These are phyloP conservation scores for Sebastolobus altivelis DNA, from an alignment of 2,797 vertebrate species.

Conservation along the genomic window DNA sequence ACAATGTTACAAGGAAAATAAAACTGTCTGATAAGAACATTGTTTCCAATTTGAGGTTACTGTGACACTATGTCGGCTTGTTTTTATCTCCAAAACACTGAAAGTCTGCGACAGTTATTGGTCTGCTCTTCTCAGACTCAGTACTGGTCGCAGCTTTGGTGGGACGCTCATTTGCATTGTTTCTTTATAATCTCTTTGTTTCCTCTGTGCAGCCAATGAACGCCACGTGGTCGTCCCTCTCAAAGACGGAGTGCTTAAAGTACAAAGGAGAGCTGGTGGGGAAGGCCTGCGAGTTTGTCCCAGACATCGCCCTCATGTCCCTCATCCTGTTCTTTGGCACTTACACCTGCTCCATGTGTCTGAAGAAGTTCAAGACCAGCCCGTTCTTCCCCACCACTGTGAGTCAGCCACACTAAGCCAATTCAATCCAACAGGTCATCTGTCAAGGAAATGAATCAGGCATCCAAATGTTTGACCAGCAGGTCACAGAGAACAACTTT, in stretches of 20 bases:
- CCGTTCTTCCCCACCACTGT: constrained; percentile 96
- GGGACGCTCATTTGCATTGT: neutral
- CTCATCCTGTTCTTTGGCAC: constrained; percentile 97
- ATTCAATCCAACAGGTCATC: neutral
- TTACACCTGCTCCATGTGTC: constrained; percentile 95
- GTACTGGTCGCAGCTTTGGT: neutral
- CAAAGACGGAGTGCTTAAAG: constrained; percentile 89
- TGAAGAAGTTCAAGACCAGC: constrained; percentile 98
- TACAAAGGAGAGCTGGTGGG: constrained; percentile 91
- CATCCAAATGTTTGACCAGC: neutral
- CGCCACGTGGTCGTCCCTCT: constrained; percentile 90
- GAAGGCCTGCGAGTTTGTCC: constrained; percentile 90
- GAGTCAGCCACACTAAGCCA: constrained; percentile 70
- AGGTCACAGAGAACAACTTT: neutral
- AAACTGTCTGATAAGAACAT: constrained; percentile 9
- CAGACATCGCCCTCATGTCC: constrained; percentile 96
- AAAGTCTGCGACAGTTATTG: neutral
- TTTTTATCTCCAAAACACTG: constrained; percentile 9
- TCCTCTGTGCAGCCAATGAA: constrained; percentile 72
- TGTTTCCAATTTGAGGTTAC: constrained; percentile 15
- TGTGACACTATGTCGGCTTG: neutral
- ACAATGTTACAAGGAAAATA: neutral
- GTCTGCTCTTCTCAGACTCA: neutral
- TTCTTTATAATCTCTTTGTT: neutral
- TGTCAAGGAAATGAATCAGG: neutral